Evolutionary conservation across 2,888 invertebrate species (phyloP), one percentile per base, ranked within the genome.

Genomic region (Apotomis betuletana): DNA sequence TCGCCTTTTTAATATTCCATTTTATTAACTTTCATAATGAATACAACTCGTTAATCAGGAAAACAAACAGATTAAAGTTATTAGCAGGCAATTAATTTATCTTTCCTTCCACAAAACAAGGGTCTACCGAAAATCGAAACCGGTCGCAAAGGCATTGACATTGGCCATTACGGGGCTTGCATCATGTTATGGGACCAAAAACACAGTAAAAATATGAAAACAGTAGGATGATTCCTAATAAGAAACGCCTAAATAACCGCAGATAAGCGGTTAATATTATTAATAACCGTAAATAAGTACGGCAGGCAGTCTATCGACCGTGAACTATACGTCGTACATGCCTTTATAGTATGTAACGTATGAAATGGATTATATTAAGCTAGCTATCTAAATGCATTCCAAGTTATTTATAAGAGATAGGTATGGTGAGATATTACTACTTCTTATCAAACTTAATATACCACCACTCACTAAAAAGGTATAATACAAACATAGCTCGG

Each of bases 101-200:
- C 13, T 67, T 57, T 67, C 61, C 61, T 71, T 62, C 67, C 61
- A 72, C 27, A 63, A 68, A 68, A 46, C 71, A 62, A 70, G 64
- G 58, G 57, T 15, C 57, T 41, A 46, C 70, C 69, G 62, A 69
- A 73, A 71, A 70, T 74, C 72, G 76, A 74, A 87, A 88, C 91
- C 83, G 79, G 90, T 89, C 83, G 65, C 68, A 74, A 80, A 90
- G 87, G 76, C 90, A 87, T 82, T 87, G 90, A 90, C 90, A 81
- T 83, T 83, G 85, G 80, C 84, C 86, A 86, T 88, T 87, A 87
- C 85, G 77, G 78, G 79, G 78, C 82, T 89, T 91, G 90, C 88
- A 88, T 90, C 87, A 89, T 78, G 83, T 76, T 73, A 79, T 76
- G 77, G 82, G 80, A 81, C 27, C 65, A 65, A 65, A 3, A 55